Conservation (phyloP, 2,113 vertebrate species). For the Cyprinodon tularosa region DNA sequence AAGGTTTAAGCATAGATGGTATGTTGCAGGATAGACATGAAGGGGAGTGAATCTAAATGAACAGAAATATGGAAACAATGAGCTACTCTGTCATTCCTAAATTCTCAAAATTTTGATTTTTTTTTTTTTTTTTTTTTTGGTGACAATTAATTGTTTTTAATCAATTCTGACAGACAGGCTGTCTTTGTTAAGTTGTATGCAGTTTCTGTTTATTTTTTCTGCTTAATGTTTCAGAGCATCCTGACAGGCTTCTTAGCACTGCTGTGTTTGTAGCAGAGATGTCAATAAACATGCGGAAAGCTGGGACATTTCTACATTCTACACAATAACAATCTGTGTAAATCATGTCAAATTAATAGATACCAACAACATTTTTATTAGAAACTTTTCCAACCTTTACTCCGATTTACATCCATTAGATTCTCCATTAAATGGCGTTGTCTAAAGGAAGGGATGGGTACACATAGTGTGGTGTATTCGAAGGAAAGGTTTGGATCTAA, state of each 20-base stretch:
- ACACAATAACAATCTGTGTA: not conserved
- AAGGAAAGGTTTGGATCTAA: not conserved
- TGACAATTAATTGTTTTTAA: not conserved
- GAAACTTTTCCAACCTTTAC: not conserved
- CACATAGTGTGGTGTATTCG: not conserved
- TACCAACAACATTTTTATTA: not conserved
- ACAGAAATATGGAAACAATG: not conserved
- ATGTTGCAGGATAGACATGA: constrained; percentile 5
- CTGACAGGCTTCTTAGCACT: too few relatives aligned
- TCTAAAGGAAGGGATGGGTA: too few relatives aligned
- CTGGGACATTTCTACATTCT: not conserved
- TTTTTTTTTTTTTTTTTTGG: not conserved
- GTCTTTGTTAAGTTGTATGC: too few relatives aligned
- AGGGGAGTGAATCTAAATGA: not conserved
- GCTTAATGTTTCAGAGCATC: too few relatives aligned
- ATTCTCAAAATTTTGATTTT: not conserved
- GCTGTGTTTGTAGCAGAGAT: too few relatives aligned
- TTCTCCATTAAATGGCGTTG: not conserved
- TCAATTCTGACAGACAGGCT: not conserved
- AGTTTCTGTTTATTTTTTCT: too few relatives aligned
- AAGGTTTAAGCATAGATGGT: not conserved
- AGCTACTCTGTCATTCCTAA: not conserved
- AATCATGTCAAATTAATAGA: too few relatives aligned
- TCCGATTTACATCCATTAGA: not conserved
- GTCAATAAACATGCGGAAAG: too few relatives aligned